Evolutionary conservation across 2,888 invertebrate species (phyloP).

Genomic region (Polydesmus complanatus): DNA sequence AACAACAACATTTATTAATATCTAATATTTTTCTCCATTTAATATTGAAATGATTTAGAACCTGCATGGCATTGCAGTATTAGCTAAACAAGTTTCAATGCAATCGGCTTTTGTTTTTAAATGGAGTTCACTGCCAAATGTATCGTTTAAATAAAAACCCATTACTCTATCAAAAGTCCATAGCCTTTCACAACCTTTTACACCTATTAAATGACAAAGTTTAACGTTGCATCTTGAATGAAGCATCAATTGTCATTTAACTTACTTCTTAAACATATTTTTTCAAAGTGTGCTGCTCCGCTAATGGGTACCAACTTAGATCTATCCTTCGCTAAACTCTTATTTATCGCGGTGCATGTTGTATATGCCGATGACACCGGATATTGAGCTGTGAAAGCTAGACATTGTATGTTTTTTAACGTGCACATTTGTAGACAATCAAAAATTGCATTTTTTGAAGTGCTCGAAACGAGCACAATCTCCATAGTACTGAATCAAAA

Average conservation of each 20-base stretch:
- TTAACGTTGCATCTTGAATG: too few relatives aligned
- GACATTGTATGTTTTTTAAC: conserved; percentile 26
- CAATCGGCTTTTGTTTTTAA: conserved; percentile 36
- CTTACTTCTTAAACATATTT: conserved; percentile 34
- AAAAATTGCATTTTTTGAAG: conserved; percentile 11
- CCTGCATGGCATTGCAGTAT: conserved; percentile 36
- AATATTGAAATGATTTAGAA: conserved; percentile 19
- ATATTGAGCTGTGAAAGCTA: conserved; percentile 27
- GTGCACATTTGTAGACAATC: conserved; percentile 12
- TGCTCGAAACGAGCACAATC: not conserved
- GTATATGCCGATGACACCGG: conserved; percentile 8
- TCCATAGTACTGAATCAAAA: not conserved
- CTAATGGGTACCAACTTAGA: conserved; percentile 29
- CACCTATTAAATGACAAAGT: not conserved
- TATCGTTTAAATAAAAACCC: conserved; percentile 56
- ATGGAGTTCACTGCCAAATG: conserved; percentile 31
- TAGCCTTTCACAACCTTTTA: conserved; percentile 34
- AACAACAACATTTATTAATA: conserved; percentile 3
- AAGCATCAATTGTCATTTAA: not conserved
- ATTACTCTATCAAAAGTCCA: conserved; percentile 65
- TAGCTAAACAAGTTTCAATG: conserved; percentile 37
- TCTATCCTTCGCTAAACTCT: conserved; percentile 30
- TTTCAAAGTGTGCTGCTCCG: conserved; percentile 35
- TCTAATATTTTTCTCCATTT: not conserved
- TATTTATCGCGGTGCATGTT: conserved; percentile 31